Evolutionary conservation across 30 jellyfish, hydroid and myxozoan genomes (phyloP), one percentile per base, ranked within the genome.

Genomic region (Hydractinia echinata): DNA sequence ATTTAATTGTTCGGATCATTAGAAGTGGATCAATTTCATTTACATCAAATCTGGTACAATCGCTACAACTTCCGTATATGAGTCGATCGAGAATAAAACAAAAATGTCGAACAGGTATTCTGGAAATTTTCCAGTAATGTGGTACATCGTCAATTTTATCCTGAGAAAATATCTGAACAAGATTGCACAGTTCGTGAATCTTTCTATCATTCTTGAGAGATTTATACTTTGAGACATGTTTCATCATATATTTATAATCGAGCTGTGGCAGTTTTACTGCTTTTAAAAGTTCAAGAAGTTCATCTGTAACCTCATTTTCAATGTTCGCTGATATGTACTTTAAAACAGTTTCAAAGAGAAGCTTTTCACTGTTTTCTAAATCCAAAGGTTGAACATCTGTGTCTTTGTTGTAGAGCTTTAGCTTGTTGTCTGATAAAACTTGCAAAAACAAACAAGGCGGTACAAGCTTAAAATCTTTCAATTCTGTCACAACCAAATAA

Each of bases 1-100:
- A 15, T 62, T 81, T 87, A 84, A 87, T 87, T 70, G 84, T 44
- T 10, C 18, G 49, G 49, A 73, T 48, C 53, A 44, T 73, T 44
- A 53, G 49, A 54, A 44, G 9, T 10, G 16, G 61, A 48, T 73
- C 73, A 6, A 62, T 50, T 62, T 62, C 73, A 6, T 10, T 10
- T 6, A 50, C 16, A 62, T 62, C 73, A 10, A 62, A 62, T 6
- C 10, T 62, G 8, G 50, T 7, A 62, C 73, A 62, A 6, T 5
- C 73, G 4, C 73, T 50, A 15, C 50, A 62, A 5, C 73, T 50
- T 15, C 4, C 16, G 16, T 39, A 5, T 5, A 5, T 50, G 73
- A 5, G 7, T 10, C 50, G 73, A 10, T 15, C 30, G 7, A 39
- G 16, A 62, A 50, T 15, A 5, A 50, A 15, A 39, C 16, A 10